Base-by-base conservation (phyloP, 64 coral and sea anemone genomes). In the Montipora capricornis region DNA sequence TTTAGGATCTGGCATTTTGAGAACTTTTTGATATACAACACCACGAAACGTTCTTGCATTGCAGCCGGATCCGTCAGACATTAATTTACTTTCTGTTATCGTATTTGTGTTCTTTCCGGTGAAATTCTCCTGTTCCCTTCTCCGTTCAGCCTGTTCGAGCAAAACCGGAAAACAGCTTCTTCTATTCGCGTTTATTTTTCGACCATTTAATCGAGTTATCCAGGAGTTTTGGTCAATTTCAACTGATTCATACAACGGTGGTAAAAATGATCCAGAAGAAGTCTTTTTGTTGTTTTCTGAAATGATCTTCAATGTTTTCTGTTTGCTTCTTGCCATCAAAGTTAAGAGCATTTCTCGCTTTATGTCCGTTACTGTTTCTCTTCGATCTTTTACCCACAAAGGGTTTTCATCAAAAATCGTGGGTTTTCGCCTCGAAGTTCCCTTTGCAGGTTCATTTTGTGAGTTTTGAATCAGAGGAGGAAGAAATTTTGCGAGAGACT, bases 121-220 rank as follows among this genome's bases (percentile, higher is more conserved):
- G 48, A 58, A 5, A 17, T 57, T 83, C 15, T n/a, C 79, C 47
- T 16, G 15, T n/a, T 67, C 47, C 45, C 20, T 82, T 19, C 70
- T 58, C 4, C 5, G 7, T 90, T 16, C 60, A 2, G n/a, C 51
- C n/a, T 57, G 44, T 24, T 86, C 81, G 2, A 96, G 51, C 47
- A 97, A 85, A 0, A 81, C 83, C 1, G 96, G 96, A 79, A 97
- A 97, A 4, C 71, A 89, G n/a, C 96, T 97, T 61, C 88, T 91
- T 0, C 47, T 47, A 9, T 78, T 79, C 8, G 51, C 47, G 17
- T 76, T 53, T 75, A 88, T 80, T 17, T 47, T 15, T 68, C 57
- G 94, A 77, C n/a, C 66, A 69, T 97, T 97, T 4, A 95, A 58
- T 49, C 79, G 77, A 12, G 76, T 77, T 44, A 89, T 74, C 87